Base-by-base conservation (phyloP, 1,140 invertebrate species). In the Musca vetustissima region DNA sequence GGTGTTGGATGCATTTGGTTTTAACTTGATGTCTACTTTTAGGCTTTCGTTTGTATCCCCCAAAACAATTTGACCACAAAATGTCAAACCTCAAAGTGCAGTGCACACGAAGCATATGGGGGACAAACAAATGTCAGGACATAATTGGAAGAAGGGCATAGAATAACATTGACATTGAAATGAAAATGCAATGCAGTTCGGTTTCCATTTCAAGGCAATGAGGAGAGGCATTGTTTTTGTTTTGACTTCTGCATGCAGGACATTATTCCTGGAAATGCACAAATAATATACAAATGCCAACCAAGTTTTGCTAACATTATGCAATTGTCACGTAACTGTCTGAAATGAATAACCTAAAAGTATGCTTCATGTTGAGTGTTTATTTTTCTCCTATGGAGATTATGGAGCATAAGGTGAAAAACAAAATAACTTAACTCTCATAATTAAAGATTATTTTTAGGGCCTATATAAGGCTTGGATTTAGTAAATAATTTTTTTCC, bases 161-260 rank as follows among this genome's bases (percentile, higher is more conserved):
- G 22, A 61, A 61, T 36, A 61, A 61, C 57, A 61, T 61, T 61
- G 57, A 43, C 32, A 43, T 61, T 61, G 57, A 61, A 61, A 52
- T 61, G 57, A 4, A 13, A 43, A 43, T 43, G 36, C 15, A 24
- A 13, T 15, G 22, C 24, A 55, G 14, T 22, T 19, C 21, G 9
- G 13, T n/a, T 19, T 32, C 24, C 22, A 24, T 55, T 15, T 14
- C 53, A 25, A 2, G 9, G 22, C 4, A 55, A 24, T 25, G 24
- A 28, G 36, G 6, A 1, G 36, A 13, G 36, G 36, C 1, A 43
- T 11, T 43, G 36, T 13, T 43, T 43, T 43, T 43, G 36, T 43
- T 43, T 43, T 43, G 36, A 43, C 36, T 43, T 43, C 36, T 59
- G 14, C 55, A 59, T 28, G 25, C n/a, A 59, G 17, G 57, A 21